Conservation (phyloP, 2,797 vertebrate species). For the Eidolon dupreanum region DNA sequence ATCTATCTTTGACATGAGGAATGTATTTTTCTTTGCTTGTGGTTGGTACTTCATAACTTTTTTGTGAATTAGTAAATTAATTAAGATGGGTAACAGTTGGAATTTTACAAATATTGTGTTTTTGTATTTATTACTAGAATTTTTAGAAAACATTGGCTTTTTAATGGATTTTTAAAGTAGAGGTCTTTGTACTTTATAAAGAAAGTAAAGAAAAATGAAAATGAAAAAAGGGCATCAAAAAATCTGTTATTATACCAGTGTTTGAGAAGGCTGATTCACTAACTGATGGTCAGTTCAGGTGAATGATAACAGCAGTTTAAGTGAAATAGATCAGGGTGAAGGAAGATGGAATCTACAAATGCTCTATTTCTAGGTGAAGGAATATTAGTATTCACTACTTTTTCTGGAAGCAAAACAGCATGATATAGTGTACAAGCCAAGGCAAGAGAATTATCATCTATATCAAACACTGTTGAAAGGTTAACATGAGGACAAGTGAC, state of each 20-base stretch:
- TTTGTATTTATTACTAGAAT: not conserved
- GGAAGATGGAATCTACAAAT: slow-evolving; percentile 86
- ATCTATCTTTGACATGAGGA: not conserved
- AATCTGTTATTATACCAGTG: slow-evolving; percentile 58
- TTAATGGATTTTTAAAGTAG: slow-evolving; percentile 55
- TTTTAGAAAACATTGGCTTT: not conserved
- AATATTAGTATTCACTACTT: not conserved
- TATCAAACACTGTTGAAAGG: not conserved
- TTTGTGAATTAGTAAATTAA: not conserved
- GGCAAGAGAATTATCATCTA: too few species aligned
- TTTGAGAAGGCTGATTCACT: slow-evolving; percentile 59
- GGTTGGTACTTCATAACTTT: not conserved
- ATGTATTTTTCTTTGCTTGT: not conserved
- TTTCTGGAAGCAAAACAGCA: not conserved
- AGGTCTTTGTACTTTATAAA: slow-evolving; percentile 60
- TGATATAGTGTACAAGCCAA: not conserved
- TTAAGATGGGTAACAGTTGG: not conserved
- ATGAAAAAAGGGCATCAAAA: slow-evolving; percentile 70
- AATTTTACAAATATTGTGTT: not conserved
- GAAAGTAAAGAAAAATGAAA: slow-evolving; percentile 64
- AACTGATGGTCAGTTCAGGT: slow-evolving; percentile 84
- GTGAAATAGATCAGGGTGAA: slow-evolving; percentile 90
- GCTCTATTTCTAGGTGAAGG: slow-evolving; percentile 54
- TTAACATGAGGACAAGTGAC: not conserved
- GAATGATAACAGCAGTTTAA: slow-evolving; percentile 90